A percentile compares a stretch with the other conserved stretches of the same genome.
Conservation (phyloP, 64 coral and sea anemone genomes). For the Montipora capricornis region DNA sequence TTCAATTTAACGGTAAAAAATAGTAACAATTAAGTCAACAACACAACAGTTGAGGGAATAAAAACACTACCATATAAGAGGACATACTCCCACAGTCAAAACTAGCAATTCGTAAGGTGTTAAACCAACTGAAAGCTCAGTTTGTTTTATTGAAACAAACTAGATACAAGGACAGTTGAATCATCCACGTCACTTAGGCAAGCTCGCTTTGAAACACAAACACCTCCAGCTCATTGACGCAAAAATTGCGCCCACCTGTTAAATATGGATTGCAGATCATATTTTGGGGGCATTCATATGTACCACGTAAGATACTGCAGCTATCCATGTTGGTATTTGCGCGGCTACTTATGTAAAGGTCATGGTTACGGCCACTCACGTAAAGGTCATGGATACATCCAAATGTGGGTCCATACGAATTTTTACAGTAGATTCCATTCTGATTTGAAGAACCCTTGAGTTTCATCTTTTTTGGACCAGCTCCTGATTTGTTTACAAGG, state of each 20-base stretch:
- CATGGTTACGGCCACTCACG: background rate
- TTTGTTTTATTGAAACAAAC: too few relatives aligned
- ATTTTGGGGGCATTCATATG: background rate
- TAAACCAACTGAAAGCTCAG: too few relatives aligned
- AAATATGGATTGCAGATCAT: background rate
- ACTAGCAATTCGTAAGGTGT: too few relatives aligned
- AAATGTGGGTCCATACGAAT: background rate
- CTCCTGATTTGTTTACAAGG: conserved; percentile 48
- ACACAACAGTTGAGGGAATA: too few relatives aligned
- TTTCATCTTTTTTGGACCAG: conserved; percentile 36
- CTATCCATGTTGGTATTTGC: background rate
- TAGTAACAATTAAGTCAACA: too few relatives aligned
- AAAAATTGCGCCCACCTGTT: background rate
- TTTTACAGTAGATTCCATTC: background rate
- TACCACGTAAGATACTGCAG: background rate
- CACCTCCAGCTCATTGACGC: background rate
- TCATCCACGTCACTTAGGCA: too few relatives aligned
- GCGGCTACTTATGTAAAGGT: background rate
- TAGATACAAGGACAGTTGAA: too few relatives aligned
- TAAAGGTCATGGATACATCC: background rate
- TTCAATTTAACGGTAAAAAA: too few relatives aligned
- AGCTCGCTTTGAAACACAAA: background rate
- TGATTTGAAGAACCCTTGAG: background rate
- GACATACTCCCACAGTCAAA: too few relatives aligned
- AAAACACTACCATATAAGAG: too few relatives aligned